Percentiles rank a stretch among this genome's conserved stretches.
Evolutionary conservation across 1,140 invertebrate genomes (phyloP).

Genomic region (Meloidogyne chitwoodi): DNA sequence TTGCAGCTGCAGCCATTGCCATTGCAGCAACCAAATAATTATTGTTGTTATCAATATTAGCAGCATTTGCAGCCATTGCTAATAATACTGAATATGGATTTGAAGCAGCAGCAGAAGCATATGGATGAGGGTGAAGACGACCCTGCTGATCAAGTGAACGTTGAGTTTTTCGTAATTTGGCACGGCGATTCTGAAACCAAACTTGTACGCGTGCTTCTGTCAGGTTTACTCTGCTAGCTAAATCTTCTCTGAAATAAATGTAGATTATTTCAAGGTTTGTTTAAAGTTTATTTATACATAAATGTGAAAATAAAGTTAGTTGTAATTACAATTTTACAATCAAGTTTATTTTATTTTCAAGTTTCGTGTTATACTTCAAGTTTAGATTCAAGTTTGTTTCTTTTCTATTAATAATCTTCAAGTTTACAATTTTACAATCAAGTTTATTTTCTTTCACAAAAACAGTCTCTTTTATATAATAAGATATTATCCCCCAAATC

Average conservation of each 20-base stretch:
- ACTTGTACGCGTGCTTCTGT: conserved; percentile 97
- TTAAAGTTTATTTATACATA: not conserved
- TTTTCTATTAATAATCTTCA: no score
- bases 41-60: not conserved
- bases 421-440: no score
- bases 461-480: no score
- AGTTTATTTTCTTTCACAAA: no score
- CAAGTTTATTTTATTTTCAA: no score
- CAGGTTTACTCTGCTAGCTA: conserved; percentile 92
- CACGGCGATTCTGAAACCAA: conserved; percentile 32
- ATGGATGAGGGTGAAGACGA: not conserved
- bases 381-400: no score
- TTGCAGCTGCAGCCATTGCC: not conserved
- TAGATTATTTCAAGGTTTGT: not conserved
- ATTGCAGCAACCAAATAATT: not conserved
- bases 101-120: not conserved
- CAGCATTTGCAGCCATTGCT: not conserved
- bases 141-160: not conserved
- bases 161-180: conserved; percentile 6
- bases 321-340: no score
- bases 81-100: not conserved
- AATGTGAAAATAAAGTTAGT: not conserved
- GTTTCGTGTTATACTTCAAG: no score
- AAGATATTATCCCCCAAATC: not conserved
- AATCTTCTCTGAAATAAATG: conserved; percentile 75